These are phyloP conservation scores for Herminia tarsipennalis DNA, from an alignment of 2,888 invertebrate genomes.

Conservation along the genomic window DNA sequence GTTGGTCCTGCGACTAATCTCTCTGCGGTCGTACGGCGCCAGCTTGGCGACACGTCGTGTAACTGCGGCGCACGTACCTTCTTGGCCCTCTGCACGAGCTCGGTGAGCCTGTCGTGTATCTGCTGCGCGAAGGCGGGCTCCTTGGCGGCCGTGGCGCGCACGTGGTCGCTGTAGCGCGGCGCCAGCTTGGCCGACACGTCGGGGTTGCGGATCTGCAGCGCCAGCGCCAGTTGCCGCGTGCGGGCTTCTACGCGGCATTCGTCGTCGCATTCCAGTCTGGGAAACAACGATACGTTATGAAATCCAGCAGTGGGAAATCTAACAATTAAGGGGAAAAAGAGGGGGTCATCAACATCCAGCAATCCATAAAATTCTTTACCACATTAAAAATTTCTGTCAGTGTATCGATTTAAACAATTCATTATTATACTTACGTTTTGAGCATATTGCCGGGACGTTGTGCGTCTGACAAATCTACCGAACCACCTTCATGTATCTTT, in stretches of 20 bases:
- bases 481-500: constrained; percentile 92
- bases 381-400: too few relatives aligned
- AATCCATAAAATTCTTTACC: too few relatives aligned
- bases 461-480: constrained; percentile 91
- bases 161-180: constrained; percentile 94
- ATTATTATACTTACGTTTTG: constrained; percentile 84
- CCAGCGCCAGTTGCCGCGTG: constrained; percentile 95
- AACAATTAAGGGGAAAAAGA: neutral
- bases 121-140: constrained; percentile 92
- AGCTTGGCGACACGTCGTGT: too few relatives aligned
- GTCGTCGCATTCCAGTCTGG: constrained; percentile 95
- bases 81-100: constrained; percentile 94
- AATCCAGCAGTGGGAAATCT: too few relatives aligned
- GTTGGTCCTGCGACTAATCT: too few relatives aligned
- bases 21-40: too few relatives aligned
- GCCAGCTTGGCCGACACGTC: constrained; percentile 92
- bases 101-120: constrained; percentile 93
- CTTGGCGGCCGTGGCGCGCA: constrained; percentile 92
- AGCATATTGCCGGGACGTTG: constrained; percentile 83
- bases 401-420: too few relatives aligned
- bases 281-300: too few relatives aligned
- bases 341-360: too few relatives aligned
- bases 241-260: constrained; percentile 95
- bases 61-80: constrained; percentile 82
- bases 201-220: constrained; percentile 96